A percentile compares a stretch with the other conserved stretches of the same genome.
Evolutionary conservation across 2,888 invertebrate species (phyloP).

Genomic region (Prenolepis imparis): DNA sequence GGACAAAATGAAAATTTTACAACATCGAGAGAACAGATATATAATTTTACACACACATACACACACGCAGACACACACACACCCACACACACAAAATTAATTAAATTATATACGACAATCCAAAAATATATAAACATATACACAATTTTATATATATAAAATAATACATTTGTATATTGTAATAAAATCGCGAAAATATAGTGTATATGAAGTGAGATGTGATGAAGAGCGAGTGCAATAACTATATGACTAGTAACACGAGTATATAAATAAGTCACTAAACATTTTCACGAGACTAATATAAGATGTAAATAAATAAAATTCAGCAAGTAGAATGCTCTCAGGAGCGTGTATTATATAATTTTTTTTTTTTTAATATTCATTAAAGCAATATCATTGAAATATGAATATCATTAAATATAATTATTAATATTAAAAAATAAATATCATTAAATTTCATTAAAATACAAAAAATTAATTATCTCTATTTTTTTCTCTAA

Average conservation of each 20-base stretch:
- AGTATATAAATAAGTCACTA: conserved; percentile 64
- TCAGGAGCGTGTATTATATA: conserved; percentile 14
- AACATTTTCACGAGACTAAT: conserved; percentile 62
- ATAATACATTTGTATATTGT: conserved; percentile 39
- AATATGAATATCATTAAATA: too few relatives aligned
- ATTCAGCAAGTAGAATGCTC: neutral
- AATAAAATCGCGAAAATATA: conserved; percentile 56
- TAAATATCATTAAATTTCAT: neutral
- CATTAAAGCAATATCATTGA: neutral
- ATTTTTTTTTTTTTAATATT: neutral
- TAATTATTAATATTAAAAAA: too few relatives aligned
- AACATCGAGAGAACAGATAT: conserved; percentile 68
- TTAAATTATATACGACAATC: too few relatives aligned
- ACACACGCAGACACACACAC: too few relatives aligned
- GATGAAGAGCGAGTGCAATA: conserved; percentile 70
- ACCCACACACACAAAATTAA: too few relatives aligned
- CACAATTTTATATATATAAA: conserved; percentile 8
- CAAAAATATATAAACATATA: too few relatives aligned
- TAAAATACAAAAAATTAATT: neutral
- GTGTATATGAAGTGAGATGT: conserved; percentile 49
- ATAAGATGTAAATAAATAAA: conserved; percentile 41
- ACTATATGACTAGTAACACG: conserved; percentile 64
- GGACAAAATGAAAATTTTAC: conserved; percentile 63
- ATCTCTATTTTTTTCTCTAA: neutral
- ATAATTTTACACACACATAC: neutral